Conservation (phyloP, 2,888 invertebrate species). For the Mantis religiosa region DNA sequence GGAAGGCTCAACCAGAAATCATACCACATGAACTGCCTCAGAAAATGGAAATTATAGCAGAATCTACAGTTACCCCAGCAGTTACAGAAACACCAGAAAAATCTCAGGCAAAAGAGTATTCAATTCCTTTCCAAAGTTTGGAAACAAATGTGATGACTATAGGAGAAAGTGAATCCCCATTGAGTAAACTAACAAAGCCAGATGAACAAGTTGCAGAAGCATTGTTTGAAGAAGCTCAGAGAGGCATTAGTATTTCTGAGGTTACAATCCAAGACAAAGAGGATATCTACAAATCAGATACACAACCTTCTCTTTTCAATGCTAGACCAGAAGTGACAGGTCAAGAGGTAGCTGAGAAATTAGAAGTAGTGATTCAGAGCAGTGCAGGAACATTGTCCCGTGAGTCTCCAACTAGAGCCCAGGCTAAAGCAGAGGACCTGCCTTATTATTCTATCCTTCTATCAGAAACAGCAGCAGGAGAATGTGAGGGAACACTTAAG, state of each 20-base stretch:
- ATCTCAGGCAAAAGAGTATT: conserved; percentile 47
- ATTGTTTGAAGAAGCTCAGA: conserved; percentile 41
- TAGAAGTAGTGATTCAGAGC: conserved; percentile 48
- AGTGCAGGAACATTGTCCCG: conserved; percentile 44
- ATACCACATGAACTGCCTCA: conserved; percentile 48
- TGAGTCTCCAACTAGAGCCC: conserved; percentile 49
- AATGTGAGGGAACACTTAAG: conserved; percentile 45
- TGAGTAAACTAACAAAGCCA: conserved; percentile 43
- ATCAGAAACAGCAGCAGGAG: conserved; percentile 43
- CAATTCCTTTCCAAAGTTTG: conserved; percentile 54
- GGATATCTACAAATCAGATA: conserved; percentile 38
- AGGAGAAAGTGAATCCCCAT: conserved; percentile 56
- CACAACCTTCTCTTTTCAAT: conserved; percentile 43
- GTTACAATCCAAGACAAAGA: conserved; percentile 38
- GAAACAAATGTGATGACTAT: conserved; percentile 53
- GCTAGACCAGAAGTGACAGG: conserved; percentile 48
- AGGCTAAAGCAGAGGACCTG: conserved; percentile 48
- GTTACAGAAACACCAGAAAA: conserved; percentile 36
- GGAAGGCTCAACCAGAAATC: conserved; percentile 47
- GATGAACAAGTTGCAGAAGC: conserved; percentile 47
- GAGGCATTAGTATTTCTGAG: conserved; percentile 41
- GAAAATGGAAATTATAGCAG: conserved; percentile 48
- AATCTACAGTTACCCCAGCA: conserved; percentile 43
- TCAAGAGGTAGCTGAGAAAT: conserved; percentile 51
- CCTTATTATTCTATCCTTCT: conserved; percentile 52